Evolutionary conservation across 2,797 vertebrate species (phyloP).

Genomic region (Darevskia nairensis): DNA sequence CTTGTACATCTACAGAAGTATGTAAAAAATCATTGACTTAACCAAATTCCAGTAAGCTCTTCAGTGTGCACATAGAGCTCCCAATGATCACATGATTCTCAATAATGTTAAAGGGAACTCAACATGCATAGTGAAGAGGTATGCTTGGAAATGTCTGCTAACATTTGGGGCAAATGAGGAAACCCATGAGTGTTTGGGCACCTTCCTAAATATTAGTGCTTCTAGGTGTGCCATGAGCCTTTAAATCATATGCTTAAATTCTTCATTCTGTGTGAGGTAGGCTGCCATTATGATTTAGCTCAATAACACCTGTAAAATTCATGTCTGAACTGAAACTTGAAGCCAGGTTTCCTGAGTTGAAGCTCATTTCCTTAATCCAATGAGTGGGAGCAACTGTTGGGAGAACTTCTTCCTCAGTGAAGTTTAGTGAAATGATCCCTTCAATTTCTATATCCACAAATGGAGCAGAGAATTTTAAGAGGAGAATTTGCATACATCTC

Average conservation of each 20-base stretch:
- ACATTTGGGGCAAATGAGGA: neutral
- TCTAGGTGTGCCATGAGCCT: neutral
- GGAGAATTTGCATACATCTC: too few relatives aligned
- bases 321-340: neutral
- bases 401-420: too few relatives aligned
- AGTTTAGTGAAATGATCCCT: too few relatives aligned
- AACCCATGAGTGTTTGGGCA: too few relatives aligned
- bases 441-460: too few relatives aligned
- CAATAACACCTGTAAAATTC: neutral
- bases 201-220: neutral
- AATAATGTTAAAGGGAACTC: neutral
- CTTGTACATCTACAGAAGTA: neutral
- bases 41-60: constrained; percentile 1
- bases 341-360: neutral
- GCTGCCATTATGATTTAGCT: neutral
- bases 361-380: neutral
- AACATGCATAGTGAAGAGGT: neutral
- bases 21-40: neutral
- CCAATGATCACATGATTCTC: neutral
- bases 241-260: neutral
- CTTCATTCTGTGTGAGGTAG: neutral
- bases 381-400: too few relatives aligned
- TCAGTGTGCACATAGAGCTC: neutral
- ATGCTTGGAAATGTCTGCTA: neutral
- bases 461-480: too few relatives aligned